These are phyloP conservation scores for Noctua janthe DNA, from an alignment of 2,888 invertebrate genomes.

Conservation along the genomic window DNA sequence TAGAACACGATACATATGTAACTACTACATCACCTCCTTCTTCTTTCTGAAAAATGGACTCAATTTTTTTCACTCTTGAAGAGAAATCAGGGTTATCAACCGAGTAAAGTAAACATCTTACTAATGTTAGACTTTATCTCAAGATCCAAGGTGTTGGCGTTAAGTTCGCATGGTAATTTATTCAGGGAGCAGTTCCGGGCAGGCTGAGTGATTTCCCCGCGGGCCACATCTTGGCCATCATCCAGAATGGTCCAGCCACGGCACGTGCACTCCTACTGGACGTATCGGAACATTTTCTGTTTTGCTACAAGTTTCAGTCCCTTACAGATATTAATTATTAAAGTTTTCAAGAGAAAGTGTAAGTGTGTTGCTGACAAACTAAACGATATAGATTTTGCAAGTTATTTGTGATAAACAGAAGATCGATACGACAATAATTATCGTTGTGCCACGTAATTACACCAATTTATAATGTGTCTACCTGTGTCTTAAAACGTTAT, in stretches of 20 bases:
- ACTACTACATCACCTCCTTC: background rate
- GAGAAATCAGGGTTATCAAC: background rate
- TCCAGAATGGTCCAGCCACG: constrained; percentile 32
- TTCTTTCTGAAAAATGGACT: background rate
- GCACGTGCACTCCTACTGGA: constrained; percentile 25
- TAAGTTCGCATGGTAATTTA: constrained; percentile 58
- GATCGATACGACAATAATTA: background rate
- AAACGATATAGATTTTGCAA: background rate
- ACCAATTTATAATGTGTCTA: background rate
- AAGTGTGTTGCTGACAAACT: background rate
- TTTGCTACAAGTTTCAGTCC: background rate
- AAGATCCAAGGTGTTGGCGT: constrained; percentile 45
- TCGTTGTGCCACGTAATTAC: background rate
- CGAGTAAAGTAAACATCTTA: constrained; percentile 5
- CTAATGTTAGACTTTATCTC: constrained; percentile 26
- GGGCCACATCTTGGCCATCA: constrained; percentile 48
- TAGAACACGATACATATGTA: background rate
- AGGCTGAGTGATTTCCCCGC: constrained; percentile 57
- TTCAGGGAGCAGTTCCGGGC: constrained; percentile 47
- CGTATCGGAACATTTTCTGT: constrained; percentile 21
- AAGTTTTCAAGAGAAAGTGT: background rate
- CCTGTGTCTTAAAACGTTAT: background rate
- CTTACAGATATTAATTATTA: background rate
- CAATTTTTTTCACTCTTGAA: background rate
- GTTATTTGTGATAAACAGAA: too few species aligned